phyloP scores from a whole-genome alignment of 2,888 invertebrate species.

The Ennomos quercinarius region DNA sequence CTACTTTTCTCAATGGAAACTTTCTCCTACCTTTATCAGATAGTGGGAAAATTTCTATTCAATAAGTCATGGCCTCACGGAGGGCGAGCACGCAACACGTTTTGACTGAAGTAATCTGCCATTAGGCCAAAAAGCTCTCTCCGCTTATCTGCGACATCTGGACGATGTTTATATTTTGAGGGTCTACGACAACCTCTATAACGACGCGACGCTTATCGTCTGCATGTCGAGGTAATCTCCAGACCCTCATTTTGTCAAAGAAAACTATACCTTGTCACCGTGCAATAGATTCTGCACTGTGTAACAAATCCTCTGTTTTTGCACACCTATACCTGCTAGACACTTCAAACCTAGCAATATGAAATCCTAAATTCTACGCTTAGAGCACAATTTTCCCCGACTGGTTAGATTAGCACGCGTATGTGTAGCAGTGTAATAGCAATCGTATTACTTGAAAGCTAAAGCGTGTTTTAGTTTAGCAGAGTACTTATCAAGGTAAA shows the following conservation, averaged over 20 bases:
- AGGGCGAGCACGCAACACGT: slow-evolving; percentile 61
- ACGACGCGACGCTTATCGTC: slow-evolving; percentile 79
- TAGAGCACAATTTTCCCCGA: slow-evolving; percentile 55
- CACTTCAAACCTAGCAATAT: slow-evolving; percentile 49
- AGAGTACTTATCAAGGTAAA: slow-evolving; percentile 47
- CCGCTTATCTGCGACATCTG: slow-evolving; percentile 82
- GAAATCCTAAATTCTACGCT: slow-evolving; percentile 51
- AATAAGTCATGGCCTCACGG: slow-evolving; percentile 62
- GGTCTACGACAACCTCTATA: slow-evolving; percentile 81
- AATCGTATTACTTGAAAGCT: slow-evolving; percentile 45
- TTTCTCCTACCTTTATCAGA: slow-evolving; percentile 48
- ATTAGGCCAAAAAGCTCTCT: slow-evolving; percentile 80
- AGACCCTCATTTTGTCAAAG: slow-evolving; percentile 45
- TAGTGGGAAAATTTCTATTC: slow-evolving; percentile 64
- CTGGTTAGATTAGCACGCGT: slow-evolving; percentile 34
- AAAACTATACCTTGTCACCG: slow-evolving; percentile 58
- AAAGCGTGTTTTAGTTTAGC: slow-evolving; percentile 50
- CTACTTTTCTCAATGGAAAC: slow-evolving; percentile 38
- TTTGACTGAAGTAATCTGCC: slow-evolving; percentile 76
- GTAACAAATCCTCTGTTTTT: slow-evolving; percentile 39
- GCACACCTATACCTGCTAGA: slow-evolving; percentile 52
- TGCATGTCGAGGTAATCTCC: slow-evolving; percentile 78
- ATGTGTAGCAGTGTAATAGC: slow-evolving; percentile 44
- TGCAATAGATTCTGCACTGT: slow-evolving; percentile 56
- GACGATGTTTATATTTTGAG: slow-evolving; percentile 83